phyloP scores from a whole-genome alignment of 2,797 vertebrate genomes.

The Rousettus madagascariensis region DNA sequence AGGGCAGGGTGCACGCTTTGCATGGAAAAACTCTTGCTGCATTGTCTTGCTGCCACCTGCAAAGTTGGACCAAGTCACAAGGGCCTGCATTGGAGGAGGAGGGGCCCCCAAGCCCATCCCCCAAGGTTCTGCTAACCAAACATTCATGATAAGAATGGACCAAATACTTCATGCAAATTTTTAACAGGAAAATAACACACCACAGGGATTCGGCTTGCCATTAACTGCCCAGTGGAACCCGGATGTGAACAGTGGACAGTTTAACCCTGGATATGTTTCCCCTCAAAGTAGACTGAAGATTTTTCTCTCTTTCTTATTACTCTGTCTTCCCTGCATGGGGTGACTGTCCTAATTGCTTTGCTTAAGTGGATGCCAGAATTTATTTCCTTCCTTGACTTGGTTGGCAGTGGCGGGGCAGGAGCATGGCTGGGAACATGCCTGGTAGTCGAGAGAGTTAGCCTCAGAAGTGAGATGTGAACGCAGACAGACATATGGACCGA shows the following conservation, averaged over 20 bases:
- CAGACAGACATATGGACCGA: background rate
- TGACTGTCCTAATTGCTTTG: background rate
- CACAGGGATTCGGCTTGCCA: background rate
- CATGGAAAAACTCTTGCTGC: background rate
- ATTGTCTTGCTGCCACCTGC: background rate
- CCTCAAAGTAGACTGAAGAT: background rate
- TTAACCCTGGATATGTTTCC: background rate
- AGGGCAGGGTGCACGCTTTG: background rate
- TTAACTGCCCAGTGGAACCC: background rate
- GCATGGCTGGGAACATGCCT: background rate
- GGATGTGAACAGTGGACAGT: background rate
- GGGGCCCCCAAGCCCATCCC: background rate
- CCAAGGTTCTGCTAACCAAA: background rate
- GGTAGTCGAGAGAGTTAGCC: background rate
- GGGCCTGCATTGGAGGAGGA: background rate
- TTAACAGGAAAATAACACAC: background rate
- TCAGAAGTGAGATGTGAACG: background rate
- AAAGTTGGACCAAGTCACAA: background rate
- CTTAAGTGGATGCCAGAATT: background rate
- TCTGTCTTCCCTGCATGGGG: background rate
- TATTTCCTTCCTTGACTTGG: background rate
- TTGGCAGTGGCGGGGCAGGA: background rate
- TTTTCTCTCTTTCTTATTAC: background rate
- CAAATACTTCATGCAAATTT: background rate
- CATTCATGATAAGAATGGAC: background rate